Percentiles rank a stretch among this genome's conserved stretches.
Conservation (phyloP, 1,140 invertebrate genomes). For the Pachypeltis micranthus region DNA sequence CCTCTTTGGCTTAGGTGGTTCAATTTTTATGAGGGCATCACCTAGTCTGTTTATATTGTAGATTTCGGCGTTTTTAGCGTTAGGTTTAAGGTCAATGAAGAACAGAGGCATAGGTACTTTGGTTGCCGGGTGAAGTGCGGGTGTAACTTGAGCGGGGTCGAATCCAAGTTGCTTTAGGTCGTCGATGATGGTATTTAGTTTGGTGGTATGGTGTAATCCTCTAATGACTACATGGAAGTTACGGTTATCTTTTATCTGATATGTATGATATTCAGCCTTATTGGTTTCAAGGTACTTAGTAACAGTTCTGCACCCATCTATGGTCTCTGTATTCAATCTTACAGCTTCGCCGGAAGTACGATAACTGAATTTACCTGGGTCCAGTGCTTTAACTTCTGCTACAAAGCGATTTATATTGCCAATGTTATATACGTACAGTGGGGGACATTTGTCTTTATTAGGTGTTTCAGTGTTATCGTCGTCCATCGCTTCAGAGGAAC, state of each 20-base stretch:
- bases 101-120: constrained; percentile 4
- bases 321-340: too few species aligned
- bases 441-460: too few species aligned
- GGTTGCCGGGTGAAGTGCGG: not conserved
- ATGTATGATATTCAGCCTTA: too few species aligned
- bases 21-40: not conserved
- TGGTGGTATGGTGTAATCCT: not conserved
- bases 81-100: constrained; percentile 6
- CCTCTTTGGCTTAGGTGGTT: not conserved
- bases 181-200: not conserved
- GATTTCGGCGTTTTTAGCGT: not conserved
- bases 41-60: not conserved
- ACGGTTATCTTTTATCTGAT: constrained; percentile 1
- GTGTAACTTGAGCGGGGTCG: not conserved
- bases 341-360: too few species aligned
- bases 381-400: too few species aligned
- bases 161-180: not conserved
- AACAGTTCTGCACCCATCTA: too few species aligned
- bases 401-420: too few species aligned
- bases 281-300: too few species aligned
- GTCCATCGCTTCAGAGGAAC: too few species aligned
- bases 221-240: not conserved
- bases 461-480: too few species aligned
- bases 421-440: too few species aligned
- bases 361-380: too few species aligned